Evolutionary conservation across 23 tunicate genomes (phyloP).

Genomic region (Ciona savignyi): DNA sequence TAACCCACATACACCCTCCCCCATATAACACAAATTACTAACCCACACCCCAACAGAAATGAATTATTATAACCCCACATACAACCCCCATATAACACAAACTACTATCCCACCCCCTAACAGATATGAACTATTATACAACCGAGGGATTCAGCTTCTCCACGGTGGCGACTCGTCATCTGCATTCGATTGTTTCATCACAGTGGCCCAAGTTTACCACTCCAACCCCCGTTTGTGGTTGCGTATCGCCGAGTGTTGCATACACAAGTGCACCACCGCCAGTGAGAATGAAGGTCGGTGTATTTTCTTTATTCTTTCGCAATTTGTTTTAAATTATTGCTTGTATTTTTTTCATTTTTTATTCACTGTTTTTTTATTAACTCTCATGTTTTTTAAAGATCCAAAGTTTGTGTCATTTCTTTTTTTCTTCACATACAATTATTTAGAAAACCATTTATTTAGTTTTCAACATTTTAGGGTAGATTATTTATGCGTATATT

Average conservation of each 20-base stretch:
- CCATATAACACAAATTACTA: not conserved
- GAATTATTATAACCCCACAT: not conserved
- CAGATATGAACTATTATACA: constrained; percentile 84
- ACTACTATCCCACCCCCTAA: not conserved
- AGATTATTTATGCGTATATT: too few species aligned
- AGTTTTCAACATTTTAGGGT: too few species aligned
- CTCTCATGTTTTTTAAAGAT: too few species aligned
- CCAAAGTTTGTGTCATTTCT: too few species aligned
- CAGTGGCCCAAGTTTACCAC: constrained; percentile 40
- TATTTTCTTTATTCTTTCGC: too few species aligned
- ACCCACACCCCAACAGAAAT: too few species aligned
- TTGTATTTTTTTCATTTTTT: too few species aligned
- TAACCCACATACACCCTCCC: not conserved
- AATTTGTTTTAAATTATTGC: too few species aligned
- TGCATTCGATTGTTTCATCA: constrained; percentile 70
- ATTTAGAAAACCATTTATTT: too few species aligned
- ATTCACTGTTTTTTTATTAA: too few species aligned
- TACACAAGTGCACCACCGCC: constrained; percentile 49
- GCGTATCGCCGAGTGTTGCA: constrained; percentile 89
- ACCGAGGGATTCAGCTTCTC: constrained; percentile 53
- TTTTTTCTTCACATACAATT: too few species aligned
- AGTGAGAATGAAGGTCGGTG: not conserved
- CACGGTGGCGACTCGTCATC: constrained; percentile 48
- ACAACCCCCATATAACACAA: not conserved
- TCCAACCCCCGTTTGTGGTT: constrained; percentile 82